These are phyloP conservation scores for Equus quagga DNA, from an alignment of 2,113 vertebrate genomes.

Conservation along the genomic window DNA sequence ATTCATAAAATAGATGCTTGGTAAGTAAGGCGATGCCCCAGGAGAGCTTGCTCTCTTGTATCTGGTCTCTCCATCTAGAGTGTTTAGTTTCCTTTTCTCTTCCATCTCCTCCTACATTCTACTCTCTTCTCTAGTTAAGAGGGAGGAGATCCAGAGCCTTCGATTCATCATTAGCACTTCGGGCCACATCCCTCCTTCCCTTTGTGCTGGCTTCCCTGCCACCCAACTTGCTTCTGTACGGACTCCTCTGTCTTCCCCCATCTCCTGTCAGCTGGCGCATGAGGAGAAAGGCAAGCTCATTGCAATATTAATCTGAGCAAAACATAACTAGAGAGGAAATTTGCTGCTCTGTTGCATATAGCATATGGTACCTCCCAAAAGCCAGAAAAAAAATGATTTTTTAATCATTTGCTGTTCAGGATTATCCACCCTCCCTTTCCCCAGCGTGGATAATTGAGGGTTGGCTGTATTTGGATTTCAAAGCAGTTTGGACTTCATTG, in stretches of 20 bases:
- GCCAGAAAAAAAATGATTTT: conserved; percentile 75
- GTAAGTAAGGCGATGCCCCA: not conserved
- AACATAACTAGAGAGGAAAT: conserved; percentile 70
- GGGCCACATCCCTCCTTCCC: not conserved
- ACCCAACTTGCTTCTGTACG: not conserved
- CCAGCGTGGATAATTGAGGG: conserved; percentile 73
- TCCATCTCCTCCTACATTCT: not conserved
- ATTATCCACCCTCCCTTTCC: conserved; percentile 77
- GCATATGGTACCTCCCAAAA: conserved; percentile 70
- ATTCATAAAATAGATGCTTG: not conserved
- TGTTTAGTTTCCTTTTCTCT: not conserved
- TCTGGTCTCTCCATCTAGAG: not conserved
- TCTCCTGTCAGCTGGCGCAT: not conserved
- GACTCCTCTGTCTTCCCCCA: no score
- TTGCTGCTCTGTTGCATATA: conserved; percentile 77
- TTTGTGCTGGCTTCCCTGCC: not conserved
- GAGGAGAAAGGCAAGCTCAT: conserved; percentile 53
- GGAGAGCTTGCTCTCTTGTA: not conserved
- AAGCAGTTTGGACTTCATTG: conserved; percentile 70
- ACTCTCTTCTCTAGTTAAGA: not conserved
- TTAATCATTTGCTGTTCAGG: conserved; percentile 76
- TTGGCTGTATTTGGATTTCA: conserved; percentile 76
- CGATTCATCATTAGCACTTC: not conserved
- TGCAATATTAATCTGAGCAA: conserved; percentile 63
- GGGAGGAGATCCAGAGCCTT: not conserved